Base-by-base conservation (phyloP, 1,140 invertebrate species). In the Thalassaphorura encarpata region DNA sequence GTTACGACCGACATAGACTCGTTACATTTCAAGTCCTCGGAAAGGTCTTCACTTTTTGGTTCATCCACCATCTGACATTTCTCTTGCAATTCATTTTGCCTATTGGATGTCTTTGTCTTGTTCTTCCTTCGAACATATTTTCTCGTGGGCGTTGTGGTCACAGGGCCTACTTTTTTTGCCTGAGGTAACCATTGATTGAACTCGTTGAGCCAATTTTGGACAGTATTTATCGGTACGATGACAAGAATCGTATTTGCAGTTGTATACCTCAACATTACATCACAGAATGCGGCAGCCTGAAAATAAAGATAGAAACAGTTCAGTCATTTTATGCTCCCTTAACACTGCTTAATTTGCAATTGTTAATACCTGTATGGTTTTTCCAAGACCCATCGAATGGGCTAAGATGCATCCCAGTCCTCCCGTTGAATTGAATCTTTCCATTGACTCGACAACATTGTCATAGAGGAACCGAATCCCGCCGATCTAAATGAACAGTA, bases 301-400 rank as follows among this genome's bases (percentile, higher is more conserved):
- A 62, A 50, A 62, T 28, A 56, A 54, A 51, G 19, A 56, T 54
- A 27, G 21, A 48, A 15, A 33, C 11, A 51, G n/a, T n/a, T n/a
- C n/a, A n/a, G n/a, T n/a, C n/a, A n/a, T n/a, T n/a, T 51, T 11
- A 51, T 18, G 15, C 24, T 33, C 33, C 5, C 48, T 19, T 28
- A 13, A 51, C n/a, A n/a, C n/a, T 28, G n/a, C 28, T 31, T 33
- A 27, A 8, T 24, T 21, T 18, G 33, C n/a, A 24, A 54, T 52
- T 19, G 42, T 18, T 41, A 49, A 57, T 67, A 79, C 85, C 75
- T 97, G 95, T 40, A 99, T 77, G 0, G 96, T 99, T 76, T 99
- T 99, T n/a, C 96, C 96, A 18, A 99, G 76, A 1, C 96, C 96
- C 96, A 99, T 99, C 21, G 92, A 96, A 75, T 99, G 96, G 5